phyloP scores from a whole-genome alignment of 2,797 vertebrate species.

The Dryobates pubescens region DNA sequence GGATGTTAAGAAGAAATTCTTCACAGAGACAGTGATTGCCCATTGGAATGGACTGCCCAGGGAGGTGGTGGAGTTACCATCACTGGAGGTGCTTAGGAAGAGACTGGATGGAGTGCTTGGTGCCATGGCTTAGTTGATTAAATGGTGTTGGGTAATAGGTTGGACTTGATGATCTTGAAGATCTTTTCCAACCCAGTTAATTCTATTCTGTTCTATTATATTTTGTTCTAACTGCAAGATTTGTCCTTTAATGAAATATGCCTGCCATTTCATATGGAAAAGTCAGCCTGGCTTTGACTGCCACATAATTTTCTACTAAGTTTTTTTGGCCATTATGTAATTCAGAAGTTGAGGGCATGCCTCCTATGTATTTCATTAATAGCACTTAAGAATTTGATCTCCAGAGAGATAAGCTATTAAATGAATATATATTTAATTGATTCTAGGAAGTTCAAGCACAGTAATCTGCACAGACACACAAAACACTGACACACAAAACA shows the following conservation, averaged over 20 bases:
- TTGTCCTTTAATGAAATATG: slow-evolving; percentile 19
- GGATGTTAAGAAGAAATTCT: too few species aligned
- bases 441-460: not conserved
- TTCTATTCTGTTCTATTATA: too few species aligned
- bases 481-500: not conserved
- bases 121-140: too few species aligned
- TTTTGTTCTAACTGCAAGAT: not conserved
- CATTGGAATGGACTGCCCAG: too few species aligned
- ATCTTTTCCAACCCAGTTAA: too few species aligned
- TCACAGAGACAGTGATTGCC: too few species aligned
- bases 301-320: not conserved
- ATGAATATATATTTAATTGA: not conserved
- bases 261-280: not conserved
- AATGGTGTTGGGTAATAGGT: too few species aligned
- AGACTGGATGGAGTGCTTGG: too few species aligned
- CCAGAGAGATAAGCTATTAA: not conserved
- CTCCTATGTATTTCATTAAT: slow-evolving; percentile 1
- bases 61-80: too few species aligned
- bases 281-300: not conserved
- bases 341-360: not conserved
- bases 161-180: too few species aligned
- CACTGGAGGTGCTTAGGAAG: too few species aligned
- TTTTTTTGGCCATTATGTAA: not conserved
- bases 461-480: not conserved
- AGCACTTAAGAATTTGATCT: not conserved